Conservation (phyloP, 2,797 vertebrate species). For the Todus mexicanus region DNA sequence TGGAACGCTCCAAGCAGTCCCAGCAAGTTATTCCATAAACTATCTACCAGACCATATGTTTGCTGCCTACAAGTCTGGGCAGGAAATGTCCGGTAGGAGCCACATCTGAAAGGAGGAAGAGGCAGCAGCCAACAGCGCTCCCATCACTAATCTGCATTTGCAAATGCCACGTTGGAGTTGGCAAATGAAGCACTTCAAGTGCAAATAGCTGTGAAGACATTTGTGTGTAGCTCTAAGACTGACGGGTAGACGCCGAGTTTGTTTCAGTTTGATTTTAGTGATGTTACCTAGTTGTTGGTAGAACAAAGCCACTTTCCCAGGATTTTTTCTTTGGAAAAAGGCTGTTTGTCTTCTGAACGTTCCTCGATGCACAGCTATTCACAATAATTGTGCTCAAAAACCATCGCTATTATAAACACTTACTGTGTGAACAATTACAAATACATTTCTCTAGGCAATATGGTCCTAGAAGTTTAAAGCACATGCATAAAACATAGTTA, state of each 20-base stretch:
- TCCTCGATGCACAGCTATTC: background rate
- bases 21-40: constrained; percentile 58
- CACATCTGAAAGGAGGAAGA: constrained; percentile 43
- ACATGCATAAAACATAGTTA: background rate
- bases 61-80: constrained; percentile 58
- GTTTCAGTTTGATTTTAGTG: background rate
- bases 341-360: background rate
- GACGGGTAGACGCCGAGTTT: background rate
- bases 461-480: constrained; percentile 4
- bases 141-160: constrained; percentile 54
- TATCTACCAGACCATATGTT: constrained; percentile 57
- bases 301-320: background rate
- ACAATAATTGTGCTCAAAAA: background rate
- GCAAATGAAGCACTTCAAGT: constrained; percentile 44
- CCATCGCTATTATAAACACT: background rate
- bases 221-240: background rate
- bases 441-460: background rate
- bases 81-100: constrained; percentile 36
- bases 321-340: background rate
- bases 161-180: constrained; percentile 36
- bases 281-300: background rate
- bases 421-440: background rate
- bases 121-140: constrained; percentile 28
- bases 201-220: constrained; percentile 44
- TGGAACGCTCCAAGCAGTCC: constrained; percentile 42